Percentiles rank a stretch among this genome's conserved stretches.
Conservation (phyloP, 1,140 invertebrate genomes). For the Lasioglossum albipes region DNA sequence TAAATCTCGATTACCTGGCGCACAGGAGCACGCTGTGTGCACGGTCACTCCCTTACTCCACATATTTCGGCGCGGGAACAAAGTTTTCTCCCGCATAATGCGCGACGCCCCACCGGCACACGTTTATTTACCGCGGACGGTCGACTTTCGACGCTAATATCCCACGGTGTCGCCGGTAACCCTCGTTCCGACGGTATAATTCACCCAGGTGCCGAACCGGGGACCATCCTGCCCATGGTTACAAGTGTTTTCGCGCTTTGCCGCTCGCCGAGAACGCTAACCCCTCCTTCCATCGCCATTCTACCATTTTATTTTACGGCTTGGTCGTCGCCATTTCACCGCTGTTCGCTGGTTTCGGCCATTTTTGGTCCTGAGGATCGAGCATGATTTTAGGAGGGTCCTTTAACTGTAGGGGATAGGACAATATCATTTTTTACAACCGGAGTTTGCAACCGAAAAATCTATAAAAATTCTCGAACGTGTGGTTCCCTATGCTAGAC, state of each 20-base stretch:
- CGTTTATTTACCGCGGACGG: conserved; percentile 49
- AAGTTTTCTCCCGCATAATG: conserved; percentile 48
- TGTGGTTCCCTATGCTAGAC: too few species aligned
- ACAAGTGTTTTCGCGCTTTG: conserved; percentile 58
- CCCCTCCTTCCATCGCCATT: too few species aligned
- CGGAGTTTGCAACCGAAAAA: too few species aligned
- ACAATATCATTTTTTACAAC: too few species aligned
- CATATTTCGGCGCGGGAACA: conserved; percentile 54
- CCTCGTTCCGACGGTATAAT: conserved; percentile 17
- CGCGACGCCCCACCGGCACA: background rate
- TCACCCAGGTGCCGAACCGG: conserved; percentile 1
- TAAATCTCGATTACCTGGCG: conserved; percentile 63
- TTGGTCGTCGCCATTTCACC: too few species aligned
- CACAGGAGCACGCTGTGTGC: background rate
- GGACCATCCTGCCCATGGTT: conserved; percentile 34
- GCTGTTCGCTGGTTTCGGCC: too few species aligned
- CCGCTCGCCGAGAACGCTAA: background rate
- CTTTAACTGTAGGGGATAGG: too few species aligned
- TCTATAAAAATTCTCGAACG: too few species aligned
- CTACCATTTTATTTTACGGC: too few species aligned
- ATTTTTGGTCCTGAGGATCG: too few species aligned
- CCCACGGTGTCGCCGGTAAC: background rate
- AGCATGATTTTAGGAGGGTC: too few species aligned
- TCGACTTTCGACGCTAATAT: conserved; percentile 52
- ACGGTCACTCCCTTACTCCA: background rate